Evolutionary conservation across 2,888 invertebrate species (phyloP).

Genomic region (Metopia argyrocephala): DNA sequence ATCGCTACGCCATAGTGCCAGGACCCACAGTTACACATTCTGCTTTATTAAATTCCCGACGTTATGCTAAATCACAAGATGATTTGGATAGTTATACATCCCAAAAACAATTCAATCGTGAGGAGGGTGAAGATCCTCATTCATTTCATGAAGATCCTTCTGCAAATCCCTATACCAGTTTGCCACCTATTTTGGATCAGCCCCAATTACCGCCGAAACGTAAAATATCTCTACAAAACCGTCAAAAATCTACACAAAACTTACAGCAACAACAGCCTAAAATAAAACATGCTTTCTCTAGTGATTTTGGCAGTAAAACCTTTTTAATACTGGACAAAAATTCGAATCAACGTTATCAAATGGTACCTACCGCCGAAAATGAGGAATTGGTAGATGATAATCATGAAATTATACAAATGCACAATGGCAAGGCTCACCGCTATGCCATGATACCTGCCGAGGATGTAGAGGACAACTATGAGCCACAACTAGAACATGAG

Average conservation of each 20-base stretch:
- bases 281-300: constrained; percentile 78
- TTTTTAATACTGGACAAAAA: constrained; percentile 80
- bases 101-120: constrained; percentile 64
- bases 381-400: constrained; percentile 78
- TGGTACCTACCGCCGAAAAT: constrained; percentile 84
- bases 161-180: constrained; percentile 73
- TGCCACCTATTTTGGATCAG: constrained; percentile 71
- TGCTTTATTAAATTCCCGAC: constrained; percentile 73
- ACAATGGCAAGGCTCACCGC: constrained; percentile 78
- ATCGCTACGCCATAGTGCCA: constrained; percentile 76
- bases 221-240: constrained; percentile 33
- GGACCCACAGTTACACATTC: constrained; percentile 70
- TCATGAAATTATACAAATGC: constrained; percentile 79
- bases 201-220: constrained; percentile 64
- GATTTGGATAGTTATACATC: constrained; percentile 74
- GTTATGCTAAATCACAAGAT: constrained; percentile 77
- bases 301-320: constrained; percentile 78
- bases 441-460: constrained; percentile 83
- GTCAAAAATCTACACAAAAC: constrained; percentile 48
- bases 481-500: constrained; percentile 71
- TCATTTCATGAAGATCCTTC: constrained; percentile 74
- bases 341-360: constrained; percentile 81
- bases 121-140: constrained; percentile 70
- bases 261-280: constrained; percentile 63
- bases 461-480: constrained; percentile 73